These are phyloP conservation scores for Agrypnia vestita DNA, from an alignment of 1,140 invertebrate genomes.

Conservation along the genomic window DNA sequence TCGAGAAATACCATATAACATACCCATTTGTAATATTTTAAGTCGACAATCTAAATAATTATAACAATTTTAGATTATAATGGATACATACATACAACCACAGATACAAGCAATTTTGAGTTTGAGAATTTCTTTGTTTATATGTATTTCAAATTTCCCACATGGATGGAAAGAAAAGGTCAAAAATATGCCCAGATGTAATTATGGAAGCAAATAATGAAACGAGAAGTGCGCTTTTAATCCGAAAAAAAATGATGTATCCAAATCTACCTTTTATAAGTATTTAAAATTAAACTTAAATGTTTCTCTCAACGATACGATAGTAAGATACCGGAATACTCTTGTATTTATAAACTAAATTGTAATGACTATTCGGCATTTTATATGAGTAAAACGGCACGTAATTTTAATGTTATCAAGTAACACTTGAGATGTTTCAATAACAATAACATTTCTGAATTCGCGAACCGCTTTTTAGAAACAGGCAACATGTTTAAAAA, in stretches of 20 bases:
- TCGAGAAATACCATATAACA: neutral
- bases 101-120: too few relatives aligned
- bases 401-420: too few relatives aligned
- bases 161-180: neutral
- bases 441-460: too few relatives aligned
- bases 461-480: too few relatives aligned
- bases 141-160: neutral
- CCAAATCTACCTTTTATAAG: neutral
- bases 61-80: neutral
- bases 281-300: neutral
- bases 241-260: neutral
- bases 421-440: too few relatives aligned
- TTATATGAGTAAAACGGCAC: too few relatives aligned
- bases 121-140: too few relatives aligned
- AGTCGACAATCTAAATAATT: neutral
- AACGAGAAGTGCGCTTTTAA: neutral
- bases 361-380: too few relatives aligned
- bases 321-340: too few relatives aligned
- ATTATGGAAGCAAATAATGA: neutral
- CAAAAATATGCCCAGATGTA: constrained; percentile 8
- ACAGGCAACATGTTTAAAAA: too few relatives aligned
- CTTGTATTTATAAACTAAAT: too few relatives aligned
- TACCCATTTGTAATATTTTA: neutral
- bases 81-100: too few relatives aligned
- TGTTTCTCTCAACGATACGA: neutral